Evolutionary conservation across 2,888 invertebrate genomes (phyloP), one percentile per base, ranked within the genome.

Genomic region (Arge pagana): DNA sequence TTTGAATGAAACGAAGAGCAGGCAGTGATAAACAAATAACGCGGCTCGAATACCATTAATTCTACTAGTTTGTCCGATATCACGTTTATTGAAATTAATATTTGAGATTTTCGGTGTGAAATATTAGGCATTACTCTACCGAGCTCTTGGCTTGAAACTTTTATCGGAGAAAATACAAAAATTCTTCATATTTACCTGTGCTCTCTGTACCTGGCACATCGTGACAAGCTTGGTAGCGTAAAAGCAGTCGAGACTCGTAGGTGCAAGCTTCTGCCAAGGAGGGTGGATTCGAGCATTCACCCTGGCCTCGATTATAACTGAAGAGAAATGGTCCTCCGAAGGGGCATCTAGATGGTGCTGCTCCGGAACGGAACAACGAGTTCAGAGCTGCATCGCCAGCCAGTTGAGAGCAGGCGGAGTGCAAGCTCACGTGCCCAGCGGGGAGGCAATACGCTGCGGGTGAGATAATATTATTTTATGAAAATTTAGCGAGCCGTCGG

Each of bases 181-280:
- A n/a, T n/a, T n/a, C n/a, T n/a, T n/a, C n/a, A n/a, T n/a, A n/a
- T 77, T 78, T 71, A 90, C 90, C 86, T 62, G 87, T 85, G 69
- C 88, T 89, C 76, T 91, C 90, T 0, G 90, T 87, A 35, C 86
- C 85, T 0, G 80, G 81, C 3, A 91, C 85, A 67, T 91, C 89
- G 0, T 89, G 87, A 68, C 93, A 93, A 1, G 90, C 89, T 79
- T 90, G 89, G 75, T 90, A 93, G 57, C 89, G 85, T 58, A 93
- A 81, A 56, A 91, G 83, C 36, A 93, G 81, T 35, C 88, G 79
- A 2, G 90, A 89, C 66, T 89, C 87, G 64, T 92, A 90, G 0
- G 91, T 92, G 77, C 93, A 93, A 45, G 89, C 86, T 74, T 91
- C 90, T 0, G 90, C 89, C 36, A 86, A 83, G 8, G 91, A 91